Conservation (phyloP, 2,888 invertebrate species). For the Polydesmus complanatus region DNA sequence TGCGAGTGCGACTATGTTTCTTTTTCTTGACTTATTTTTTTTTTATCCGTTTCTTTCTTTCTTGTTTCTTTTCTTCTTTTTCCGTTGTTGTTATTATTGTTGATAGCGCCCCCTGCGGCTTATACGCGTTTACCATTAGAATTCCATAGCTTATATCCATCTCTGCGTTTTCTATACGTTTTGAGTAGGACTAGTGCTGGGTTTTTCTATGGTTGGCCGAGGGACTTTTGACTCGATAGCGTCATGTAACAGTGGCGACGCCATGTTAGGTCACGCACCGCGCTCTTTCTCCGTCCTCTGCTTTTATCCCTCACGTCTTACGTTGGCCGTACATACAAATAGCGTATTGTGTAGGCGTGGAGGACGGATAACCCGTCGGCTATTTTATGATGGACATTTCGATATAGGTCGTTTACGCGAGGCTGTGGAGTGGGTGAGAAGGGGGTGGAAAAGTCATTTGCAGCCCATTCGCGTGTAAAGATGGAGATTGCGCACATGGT, state of each 20-base stretch:
- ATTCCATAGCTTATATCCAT: background rate
- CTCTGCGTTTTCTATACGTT: background rate
- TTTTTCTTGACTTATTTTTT: too few relatives aligned
- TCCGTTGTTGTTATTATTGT: background rate
- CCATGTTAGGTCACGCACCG: background rate
- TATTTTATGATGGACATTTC: background rate
- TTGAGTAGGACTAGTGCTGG: background rate
- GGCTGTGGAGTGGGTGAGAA: background rate
- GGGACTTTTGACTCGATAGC: too few relatives aligned
- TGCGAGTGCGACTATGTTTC: too few relatives aligned
- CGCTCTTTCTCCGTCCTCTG: background rate
- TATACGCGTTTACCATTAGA: background rate
- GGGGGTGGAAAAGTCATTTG: background rate
- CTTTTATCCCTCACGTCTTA: too few relatives aligned
- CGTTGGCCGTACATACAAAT: background rate
- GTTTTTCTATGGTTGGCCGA: background rate
- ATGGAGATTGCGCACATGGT: background rate
- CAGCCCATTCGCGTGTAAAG: background rate
- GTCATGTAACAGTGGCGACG: background rate
- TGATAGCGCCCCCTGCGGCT: background rate
- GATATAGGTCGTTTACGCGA: background rate
- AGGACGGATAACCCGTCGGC: background rate
- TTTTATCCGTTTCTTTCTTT: background rate
- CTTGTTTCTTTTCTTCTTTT: background rate
- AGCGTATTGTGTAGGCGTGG: background rate